Evolutionary conservation across 2,113 vertebrate genomes (phyloP).

Genomic region (Vulpes lagopus): DNA sequence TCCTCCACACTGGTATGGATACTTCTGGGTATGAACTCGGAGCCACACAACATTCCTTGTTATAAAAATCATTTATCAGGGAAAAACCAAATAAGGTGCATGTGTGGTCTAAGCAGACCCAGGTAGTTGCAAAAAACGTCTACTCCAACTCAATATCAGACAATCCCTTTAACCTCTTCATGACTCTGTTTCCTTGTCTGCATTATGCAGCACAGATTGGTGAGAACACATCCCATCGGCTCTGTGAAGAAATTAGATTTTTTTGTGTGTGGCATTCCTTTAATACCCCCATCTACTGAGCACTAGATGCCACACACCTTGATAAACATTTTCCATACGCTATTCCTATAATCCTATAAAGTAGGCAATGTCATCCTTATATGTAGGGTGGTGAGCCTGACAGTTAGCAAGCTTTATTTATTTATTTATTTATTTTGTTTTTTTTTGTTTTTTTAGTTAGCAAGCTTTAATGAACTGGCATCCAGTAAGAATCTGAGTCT

Average conservation of each 20-base stretch:
- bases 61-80: constrained; percentile 55
- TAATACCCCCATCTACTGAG: neutral
- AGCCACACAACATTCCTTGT: neutral
- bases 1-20: neutral
- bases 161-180: neutral
- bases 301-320: neutral
- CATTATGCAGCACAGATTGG: fast-evolving
- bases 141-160: neutral
- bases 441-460: too few species aligned
- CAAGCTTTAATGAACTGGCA: neutral
- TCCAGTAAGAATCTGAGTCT: neutral
- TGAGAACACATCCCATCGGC: neutral
- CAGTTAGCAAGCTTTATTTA: neutral
- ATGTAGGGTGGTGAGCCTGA: neutral
- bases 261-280: neutral
- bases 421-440: too few species aligned
- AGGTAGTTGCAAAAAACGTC: neutral
- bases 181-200: neutral
- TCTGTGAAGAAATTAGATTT: neutral
- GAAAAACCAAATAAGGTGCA: neutral
- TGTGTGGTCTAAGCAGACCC: neutral
- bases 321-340: neutral
- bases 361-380: neutral
- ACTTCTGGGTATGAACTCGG: neutral
- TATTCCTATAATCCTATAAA: neutral